Base-by-base conservation (phyloP, 1,140 invertebrate species). In the Danaus melanippus region DNA sequence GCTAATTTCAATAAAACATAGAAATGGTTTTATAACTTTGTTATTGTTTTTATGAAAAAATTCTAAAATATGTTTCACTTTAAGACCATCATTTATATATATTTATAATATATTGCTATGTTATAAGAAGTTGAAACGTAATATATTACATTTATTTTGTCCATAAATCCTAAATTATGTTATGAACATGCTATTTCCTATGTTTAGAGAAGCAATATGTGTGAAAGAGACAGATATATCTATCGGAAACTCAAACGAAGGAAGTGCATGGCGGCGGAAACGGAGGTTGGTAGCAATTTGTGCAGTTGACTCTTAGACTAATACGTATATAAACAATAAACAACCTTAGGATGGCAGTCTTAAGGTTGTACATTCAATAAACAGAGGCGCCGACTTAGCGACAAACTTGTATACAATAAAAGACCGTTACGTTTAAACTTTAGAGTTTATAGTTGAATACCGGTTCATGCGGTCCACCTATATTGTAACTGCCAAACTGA, bases 261-360 rank as follows among this genome's bases (percentile, higher is more conserved):
- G 62, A 64, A 67, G 62, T 67, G 66, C 66, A 67, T 62, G 56
- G 62, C 63, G 60, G 64, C 62, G 66, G 62, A 67, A 67, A 56
- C 56, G 58, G 59, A 64, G 59, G 66, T 64, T 59, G 50, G 58
- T 58, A 60, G 62, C 62, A 67, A 67, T 67, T 67, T 64, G 62
- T 48, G 59, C 57, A 59, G 60, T 63, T 60, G 61, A 59, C 58
- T 66, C 50, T 58, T 48, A 48, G 44, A 58, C 48, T 44, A 45
- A 58, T 21, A 56, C 42, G 43, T 43, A 39, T 17, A 55, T 48
- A 61, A 46, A 21, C 11, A 55, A 58, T 42, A 60, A 60, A 44
- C 43, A 51, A 51, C 56, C 56, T 46, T 65, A 65, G 49, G 45
- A 21, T n/a, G 42, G 17, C 8, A 15, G 32, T 42, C 45, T 53